Evolutionary conservation across 2,888 invertebrate genomes (phyloP).

Genomic region (Cistogaster globosa): DNA sequence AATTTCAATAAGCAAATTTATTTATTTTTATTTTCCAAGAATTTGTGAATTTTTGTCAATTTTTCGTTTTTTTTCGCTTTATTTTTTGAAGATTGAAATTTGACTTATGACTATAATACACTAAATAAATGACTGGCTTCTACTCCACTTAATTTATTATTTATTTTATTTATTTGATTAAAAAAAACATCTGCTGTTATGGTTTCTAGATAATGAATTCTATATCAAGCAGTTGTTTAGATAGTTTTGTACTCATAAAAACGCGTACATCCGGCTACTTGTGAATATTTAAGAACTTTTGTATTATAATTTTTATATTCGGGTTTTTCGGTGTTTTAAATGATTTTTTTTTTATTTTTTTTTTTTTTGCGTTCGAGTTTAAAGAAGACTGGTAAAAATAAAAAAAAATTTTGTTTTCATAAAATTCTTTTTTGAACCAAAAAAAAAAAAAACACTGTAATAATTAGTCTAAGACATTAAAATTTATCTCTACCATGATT

Average conservation of each 20-base stretch:
- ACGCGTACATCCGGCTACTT: slow-evolving; percentile 7
- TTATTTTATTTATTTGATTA: slow-evolving; percentile 55
- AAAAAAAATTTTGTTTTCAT: too few species aligned
- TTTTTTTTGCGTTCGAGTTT: too few species aligned
- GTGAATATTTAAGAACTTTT: slow-evolving; percentile 2
- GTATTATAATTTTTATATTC: not conserved
- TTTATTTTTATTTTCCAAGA: slow-evolving; percentile 50
- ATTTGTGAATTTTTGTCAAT: slow-evolving; percentile 49
- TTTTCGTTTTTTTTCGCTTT: slow-evolving; percentile 8
- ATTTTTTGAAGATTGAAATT: slow-evolving; percentile 50
- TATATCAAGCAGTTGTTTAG: slow-evolving; percentile 13
- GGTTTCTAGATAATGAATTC: slow-evolving; percentile 38
- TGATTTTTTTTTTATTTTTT: too few species aligned
- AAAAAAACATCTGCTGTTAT: slow-evolving; percentile 60
- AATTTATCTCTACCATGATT: too few species aligned
- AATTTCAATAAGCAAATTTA: slow-evolving; percentile 52
- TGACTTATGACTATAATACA: slow-evolving; percentile 57
- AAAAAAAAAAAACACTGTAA: too few species aligned
- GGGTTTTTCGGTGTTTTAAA: not conserved
- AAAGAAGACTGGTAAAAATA: too few species aligned
- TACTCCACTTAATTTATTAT: slow-evolving; percentile 52
- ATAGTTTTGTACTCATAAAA: not conserved
- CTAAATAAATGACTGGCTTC: slow-evolving; percentile 27
- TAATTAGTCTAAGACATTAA: too few species aligned
- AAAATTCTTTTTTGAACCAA: too few species aligned